Evolutionary conservation across 2,113 vertebrate genomes (phyloP).

Genomic region (Artemisiospiza belli): DNA sequence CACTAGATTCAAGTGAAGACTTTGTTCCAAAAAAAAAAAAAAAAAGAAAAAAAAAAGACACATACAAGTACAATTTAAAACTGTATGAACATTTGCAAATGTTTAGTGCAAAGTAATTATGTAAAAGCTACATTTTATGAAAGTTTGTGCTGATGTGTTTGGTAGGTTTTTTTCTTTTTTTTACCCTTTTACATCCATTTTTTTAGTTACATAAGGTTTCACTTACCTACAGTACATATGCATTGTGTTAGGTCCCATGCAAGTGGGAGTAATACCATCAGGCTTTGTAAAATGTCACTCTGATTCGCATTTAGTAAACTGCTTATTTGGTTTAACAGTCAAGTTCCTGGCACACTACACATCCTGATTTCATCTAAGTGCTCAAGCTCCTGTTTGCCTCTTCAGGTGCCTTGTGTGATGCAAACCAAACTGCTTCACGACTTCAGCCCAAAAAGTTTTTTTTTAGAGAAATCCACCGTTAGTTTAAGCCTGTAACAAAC

Average conservation of each 20-base stretch:
- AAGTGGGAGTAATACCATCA: conserved; percentile 68
- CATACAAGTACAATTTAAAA: conserved; percentile 76
- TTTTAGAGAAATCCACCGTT: conserved; percentile 53
- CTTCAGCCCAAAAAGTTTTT: conserved; percentile 59
- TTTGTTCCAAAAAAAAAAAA: conserved; percentile 58
- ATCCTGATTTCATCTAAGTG: conserved; percentile 49
- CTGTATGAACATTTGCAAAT: conserved; percentile 74
- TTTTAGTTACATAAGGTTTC: conserved; percentile 72
- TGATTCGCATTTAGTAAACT: conserved; percentile 66
- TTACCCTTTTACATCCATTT: conserved; percentile 69
- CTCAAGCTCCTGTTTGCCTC: conserved; percentile 49
- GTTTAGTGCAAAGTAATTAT: conserved; percentile 77
- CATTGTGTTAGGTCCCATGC: conserved; percentile 67
- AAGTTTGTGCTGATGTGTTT: conserved; percentile 75
- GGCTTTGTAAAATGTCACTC: conserved; percentile 65
- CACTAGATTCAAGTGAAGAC: conserved; percentile 75
- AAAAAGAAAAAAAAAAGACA: conserved; percentile 37
- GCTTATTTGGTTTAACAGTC: conserved; percentile 73
- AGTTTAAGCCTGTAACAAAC: conserved; percentile 68
- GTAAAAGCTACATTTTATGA: conserved; percentile 73
- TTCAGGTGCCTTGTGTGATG: conserved; percentile 51
- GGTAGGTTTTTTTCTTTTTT: conserved; percentile 46
- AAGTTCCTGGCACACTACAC: conserved; percentile 65
- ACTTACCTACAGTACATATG: conserved; percentile 71
- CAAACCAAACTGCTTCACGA: conserved; percentile 64